Evolutionary conservation across 2,797 vertebrate species (phyloP).

Genomic region (Tragelaphus eurycerus): DNA sequence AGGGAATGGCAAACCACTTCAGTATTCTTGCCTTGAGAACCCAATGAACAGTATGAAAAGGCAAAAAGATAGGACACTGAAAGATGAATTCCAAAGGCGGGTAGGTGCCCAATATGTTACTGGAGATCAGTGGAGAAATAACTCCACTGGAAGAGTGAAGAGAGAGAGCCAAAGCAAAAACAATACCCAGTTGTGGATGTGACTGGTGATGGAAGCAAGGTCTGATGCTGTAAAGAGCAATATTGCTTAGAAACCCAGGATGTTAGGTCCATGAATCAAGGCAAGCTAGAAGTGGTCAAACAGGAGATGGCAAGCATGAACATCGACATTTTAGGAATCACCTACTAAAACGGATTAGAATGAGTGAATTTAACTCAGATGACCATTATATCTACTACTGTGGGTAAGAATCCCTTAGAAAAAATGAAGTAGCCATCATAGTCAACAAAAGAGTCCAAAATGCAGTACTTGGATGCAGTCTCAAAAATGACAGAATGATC

Average conservation of each 20-base stretch:
- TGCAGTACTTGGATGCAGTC: background rate
- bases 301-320: background rate
- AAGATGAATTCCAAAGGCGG: background rate
- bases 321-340: background rate
- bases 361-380: background rate
- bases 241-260: background rate
- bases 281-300: background rate
- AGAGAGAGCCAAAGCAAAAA: background rate
- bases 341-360: background rate
- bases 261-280: background rate
- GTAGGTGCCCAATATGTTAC: background rate
- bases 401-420: background rate
- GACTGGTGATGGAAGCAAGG: background rate
- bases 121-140: background rate
- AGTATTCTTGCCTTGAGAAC: background rate
- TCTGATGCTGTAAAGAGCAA: background rate
- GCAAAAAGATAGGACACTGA: background rate
- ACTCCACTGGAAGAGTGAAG: background rate
- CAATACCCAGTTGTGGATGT: background rate
- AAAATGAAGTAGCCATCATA: background rate
- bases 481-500: background rate
- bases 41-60: background rate
- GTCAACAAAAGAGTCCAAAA: background rate
- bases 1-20: background rate
- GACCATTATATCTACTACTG: background rate